Evolutionary conservation across 2,797 vertebrate species (phyloP), one percentile per base, ranked within the genome.

Genomic region (Apogon hyalosoma): DNA sequence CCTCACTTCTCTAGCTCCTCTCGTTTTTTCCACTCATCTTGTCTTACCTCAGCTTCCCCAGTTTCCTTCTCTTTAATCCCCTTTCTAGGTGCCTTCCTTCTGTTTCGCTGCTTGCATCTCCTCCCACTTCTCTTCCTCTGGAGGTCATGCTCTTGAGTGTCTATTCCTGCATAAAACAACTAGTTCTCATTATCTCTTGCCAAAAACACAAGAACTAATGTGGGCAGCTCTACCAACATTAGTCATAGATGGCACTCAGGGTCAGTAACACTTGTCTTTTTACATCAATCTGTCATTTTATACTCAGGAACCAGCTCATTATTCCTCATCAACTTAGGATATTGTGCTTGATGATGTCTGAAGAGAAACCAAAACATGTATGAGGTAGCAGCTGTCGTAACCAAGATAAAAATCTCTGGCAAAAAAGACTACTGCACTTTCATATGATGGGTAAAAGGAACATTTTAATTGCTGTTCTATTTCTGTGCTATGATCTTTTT

Each of bases 141-240:
- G 87, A 88, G 87, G 87, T 89, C 85, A 75, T 75, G 83, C 80
- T 79, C 82, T 85, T 86, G 77, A 77, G 78, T 73, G 80, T 24
- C 85, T 81, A 71, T 76, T 80, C 63, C 75, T 72, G 83, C 82
- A 86, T 87, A 81, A 87, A 88, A 88, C 77, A 79, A 77, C 82
- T 63, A 55, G 55, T 56, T 58, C 84, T 83, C 73, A 85, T 89
- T 79, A 86, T 75, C 74, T 75, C 59, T 61, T 75, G 75, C 73
- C 75, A 85, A 73, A 77, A 85, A 55, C 71, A 72, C 59, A 49
- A 80, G 73, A 50, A 70, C 66, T 71, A 68, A 80, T 78, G 75
- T 55, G 69, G 63, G 66, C 67, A 47, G 63, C 56, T 76, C 79
- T 80, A 46, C 50, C 60, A 62, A 77, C 81, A 85, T 85, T 80